Evolutionary conservation across 2,888 invertebrate genomes (phyloP).

Genomic region (Apamea sordens): DNA sequence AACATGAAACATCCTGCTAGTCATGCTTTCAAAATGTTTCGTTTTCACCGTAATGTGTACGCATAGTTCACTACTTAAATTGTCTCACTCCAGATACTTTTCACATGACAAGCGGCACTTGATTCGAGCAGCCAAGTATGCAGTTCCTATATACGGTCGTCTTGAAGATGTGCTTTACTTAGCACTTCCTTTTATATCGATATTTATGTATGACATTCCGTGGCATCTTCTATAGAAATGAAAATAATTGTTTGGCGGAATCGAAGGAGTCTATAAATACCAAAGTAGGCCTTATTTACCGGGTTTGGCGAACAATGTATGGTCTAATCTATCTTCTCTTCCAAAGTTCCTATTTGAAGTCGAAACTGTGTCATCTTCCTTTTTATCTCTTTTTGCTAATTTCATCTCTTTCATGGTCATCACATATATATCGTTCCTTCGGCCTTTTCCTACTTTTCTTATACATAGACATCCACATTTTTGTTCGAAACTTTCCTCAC

Average conservation of each 20-base stretch:
- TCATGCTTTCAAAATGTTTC: conserved; percentile 63
- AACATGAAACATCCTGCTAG: conserved; percentile 24
- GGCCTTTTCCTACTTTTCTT: background rate
- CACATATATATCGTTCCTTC: background rate
- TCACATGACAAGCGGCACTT: conserved; percentile 64
- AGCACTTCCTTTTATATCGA: conserved; percentile 23
- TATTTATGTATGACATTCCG: conserved; percentile 1
- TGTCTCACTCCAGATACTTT: conserved; percentile 74
- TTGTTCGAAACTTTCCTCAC: background rate
- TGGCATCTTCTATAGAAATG: background rate
- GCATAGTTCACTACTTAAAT: conserved; percentile 59
- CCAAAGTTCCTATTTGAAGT: background rate
- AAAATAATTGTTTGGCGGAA: background rate
- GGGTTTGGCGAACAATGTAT: background rate
- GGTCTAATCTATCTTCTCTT: background rate
- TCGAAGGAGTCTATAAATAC: background rate
- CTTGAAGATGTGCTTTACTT: conserved; percentile 17
- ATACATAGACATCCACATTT: background rate
- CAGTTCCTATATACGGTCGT: conserved; percentile 46
- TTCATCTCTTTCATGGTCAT: background rate
- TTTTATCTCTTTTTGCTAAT: background rate
- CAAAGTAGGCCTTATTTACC: background rate
- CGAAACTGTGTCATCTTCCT: background rate
- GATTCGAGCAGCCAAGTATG: conserved; percentile 64
- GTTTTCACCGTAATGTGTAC: conserved; percentile 66